A percentile compares a stretch with the other conserved stretches of the same genome.
Evolutionary conservation across 2,888 invertebrate genomes (phyloP).

Genomic region (Drosophila atripex): DNA sequence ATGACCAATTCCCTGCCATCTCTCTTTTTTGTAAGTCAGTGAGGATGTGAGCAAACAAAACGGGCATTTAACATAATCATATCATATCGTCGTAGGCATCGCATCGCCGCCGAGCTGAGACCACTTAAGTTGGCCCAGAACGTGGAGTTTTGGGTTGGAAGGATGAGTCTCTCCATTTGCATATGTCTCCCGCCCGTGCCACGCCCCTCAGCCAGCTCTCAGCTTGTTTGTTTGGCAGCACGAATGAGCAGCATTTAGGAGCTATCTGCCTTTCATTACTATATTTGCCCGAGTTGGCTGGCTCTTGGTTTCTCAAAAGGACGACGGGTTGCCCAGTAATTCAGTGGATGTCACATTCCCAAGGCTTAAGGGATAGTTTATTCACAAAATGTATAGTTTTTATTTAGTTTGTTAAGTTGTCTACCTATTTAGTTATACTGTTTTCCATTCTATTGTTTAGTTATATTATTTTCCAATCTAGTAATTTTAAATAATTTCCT

Average conservation of each 20-base stretch:
- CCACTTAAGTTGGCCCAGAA: slow-evolving; percentile 75
- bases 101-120: slow-evolving; percentile 69
- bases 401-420: no score
- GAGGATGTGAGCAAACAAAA: slow-evolving; percentile 70
- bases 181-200: slow-evolving; percentile 52
- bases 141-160: slow-evolving; percentile 27
- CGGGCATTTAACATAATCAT: slow-evolving; percentile 81
- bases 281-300: slow-evolving; percentile 57
- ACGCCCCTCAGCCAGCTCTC: slow-evolving; percentile 17
- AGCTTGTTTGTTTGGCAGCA: slow-evolving; percentile 52
- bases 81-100: slow-evolving; percentile 77
- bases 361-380: background rate
- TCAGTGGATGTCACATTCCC: background rate
- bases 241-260: slow-evolving; percentile 71
- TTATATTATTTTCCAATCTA: no score
- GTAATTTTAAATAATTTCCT: no score
- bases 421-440: no score
- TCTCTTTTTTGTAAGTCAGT: slow-evolving; percentile 29
- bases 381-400: no score
- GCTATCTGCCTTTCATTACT: slow-evolving; percentile 76
- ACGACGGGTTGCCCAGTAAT: background rate
- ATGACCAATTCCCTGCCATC: slow-evolving; percentile 67
- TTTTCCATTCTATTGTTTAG: no score
- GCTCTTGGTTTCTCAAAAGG: slow-evolving; percentile 33
- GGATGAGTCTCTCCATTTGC: slow-evolving; percentile 73